Conservation (phyloP, 2,113 vertebrate genomes). For the Nothoprocta pentlandii region DNA sequence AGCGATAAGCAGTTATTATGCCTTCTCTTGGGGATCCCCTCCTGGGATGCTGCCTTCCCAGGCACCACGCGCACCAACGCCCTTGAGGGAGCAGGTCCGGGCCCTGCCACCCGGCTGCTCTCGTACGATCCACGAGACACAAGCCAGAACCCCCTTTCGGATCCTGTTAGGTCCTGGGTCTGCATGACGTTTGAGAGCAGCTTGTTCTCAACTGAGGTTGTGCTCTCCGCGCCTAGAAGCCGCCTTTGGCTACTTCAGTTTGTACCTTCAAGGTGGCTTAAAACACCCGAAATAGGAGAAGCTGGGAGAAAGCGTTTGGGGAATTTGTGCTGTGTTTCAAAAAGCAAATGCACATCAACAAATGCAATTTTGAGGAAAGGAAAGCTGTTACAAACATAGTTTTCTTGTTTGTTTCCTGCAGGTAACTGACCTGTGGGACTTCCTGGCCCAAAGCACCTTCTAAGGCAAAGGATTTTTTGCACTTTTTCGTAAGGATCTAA, state of each 20-base stretch:
- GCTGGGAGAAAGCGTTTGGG: not conserved
- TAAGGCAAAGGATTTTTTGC: not conserved
- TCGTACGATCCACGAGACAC: not conserved
- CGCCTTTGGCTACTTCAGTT: fast-evolving
- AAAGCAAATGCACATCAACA: not conserved
- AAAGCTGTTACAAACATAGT: not conserved
- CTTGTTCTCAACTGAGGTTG: not conserved
- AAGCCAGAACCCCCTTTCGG: not conserved
- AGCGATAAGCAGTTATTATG: fast-evolving
- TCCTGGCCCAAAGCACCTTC: fast-evolving
- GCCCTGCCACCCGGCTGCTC: not conserved
- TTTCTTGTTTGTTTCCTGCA: not conserved
- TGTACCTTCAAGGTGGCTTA: not conserved
- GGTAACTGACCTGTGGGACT: not conserved
- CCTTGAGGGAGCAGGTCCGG: fast-evolving
- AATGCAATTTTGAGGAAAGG: not conserved
- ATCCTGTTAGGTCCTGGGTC: not conserved
- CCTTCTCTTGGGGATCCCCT: not conserved
- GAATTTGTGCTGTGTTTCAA: not conserved
- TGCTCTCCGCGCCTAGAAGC: not conserved
- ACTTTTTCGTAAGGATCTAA: not conserved
- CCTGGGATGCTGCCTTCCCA: not conserved
- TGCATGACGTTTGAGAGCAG: not conserved
- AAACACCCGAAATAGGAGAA: fast-evolving
- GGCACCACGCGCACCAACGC: not conserved